Conservation (phyloP, 2,888 invertebrate genomes). For the Cosmia trapezina region DNA sequence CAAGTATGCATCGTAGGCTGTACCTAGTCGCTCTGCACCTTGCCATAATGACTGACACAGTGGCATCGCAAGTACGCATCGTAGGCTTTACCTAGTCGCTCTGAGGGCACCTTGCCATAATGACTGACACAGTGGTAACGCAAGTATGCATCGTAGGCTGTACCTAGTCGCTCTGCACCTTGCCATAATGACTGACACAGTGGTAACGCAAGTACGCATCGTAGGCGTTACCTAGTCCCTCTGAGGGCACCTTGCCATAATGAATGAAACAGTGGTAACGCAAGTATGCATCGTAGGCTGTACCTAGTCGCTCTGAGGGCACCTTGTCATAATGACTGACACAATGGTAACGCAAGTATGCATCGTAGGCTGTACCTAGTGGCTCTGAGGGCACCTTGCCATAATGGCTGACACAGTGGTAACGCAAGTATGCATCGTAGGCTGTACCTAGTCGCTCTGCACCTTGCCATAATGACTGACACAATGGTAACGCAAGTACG, state of each 20-base stretch:
- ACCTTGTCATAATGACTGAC: slow-evolving; percentile 65
- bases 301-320: slow-evolving; percentile 46
- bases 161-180: too few species aligned
- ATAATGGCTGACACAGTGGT: slow-evolving; percentile 64
- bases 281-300: slow-evolving; percentile 61
- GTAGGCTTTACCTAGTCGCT: slow-evolving; percentile 52
- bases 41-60: slow-evolving; percentile 65
- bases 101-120: slow-evolving; percentile 50
- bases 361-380: slow-evolving; percentile 52
- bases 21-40: slow-evolving; percentile 48
- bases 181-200: too few species aligned
- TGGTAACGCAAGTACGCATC: slow-evolving; percentile 4
- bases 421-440: slow-evolving; percentile 59
- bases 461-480: slow-evolving; percentile 41
- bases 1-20: slow-evolving; percentile 61
- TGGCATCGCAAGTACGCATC: slow-evolving; percentile 60
- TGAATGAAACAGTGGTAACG: slow-evolving; percentile 63
- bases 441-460: slow-evolving; percentile 50
- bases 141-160: too few species aligned
- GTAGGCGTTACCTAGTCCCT: slow-evolving; percentile 51
- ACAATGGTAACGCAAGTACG: too few species aligned
- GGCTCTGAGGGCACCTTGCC: slow-evolving; percentile 56
- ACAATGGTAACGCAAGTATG: slow-evolving; percentile 62
- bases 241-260: slow-evolving; percentile 58
- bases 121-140: too few species aligned